These are phyloP conservation scores for Dolichopus griseipennis DNA, from an alignment of 2,888 invertebrate species.

Conservation along the genomic window DNA sequence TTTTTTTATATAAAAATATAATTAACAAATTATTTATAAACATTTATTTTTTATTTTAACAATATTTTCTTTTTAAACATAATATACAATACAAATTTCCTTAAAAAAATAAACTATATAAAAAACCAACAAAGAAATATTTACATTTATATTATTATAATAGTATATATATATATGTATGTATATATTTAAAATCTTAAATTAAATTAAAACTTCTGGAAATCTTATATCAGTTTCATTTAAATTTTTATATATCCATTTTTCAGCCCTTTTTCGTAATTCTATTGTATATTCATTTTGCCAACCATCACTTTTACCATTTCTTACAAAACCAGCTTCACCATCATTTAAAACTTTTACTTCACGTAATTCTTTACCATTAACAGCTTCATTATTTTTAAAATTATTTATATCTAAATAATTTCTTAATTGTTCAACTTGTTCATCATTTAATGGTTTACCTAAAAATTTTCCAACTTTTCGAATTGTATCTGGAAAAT, in stretches of 20 bases:
- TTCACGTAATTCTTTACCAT: conserved; percentile 55
- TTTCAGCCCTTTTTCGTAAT: conserved; percentile 55
- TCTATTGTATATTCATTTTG: conserved; percentile 60
- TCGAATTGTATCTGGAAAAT: conserved; percentile 50
- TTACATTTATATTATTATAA: no score
- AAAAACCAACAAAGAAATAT: no score
- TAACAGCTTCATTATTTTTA: conserved; percentile 70
- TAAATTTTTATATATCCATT: conserved; percentile 60
- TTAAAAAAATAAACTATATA: no score
- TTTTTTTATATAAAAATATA: no score
- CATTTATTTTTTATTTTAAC: no score
- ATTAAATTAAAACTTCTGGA: conserved; percentile 34
- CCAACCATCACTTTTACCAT: conserved; percentile 61
- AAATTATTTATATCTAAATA: conserved; percentile 77
- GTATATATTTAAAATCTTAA: conserved; percentile 5
- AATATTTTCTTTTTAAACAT: no score
- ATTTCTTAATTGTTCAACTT: conserved; percentile 53
- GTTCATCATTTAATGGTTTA: conserved; percentile 49
- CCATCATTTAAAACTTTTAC: conserved; percentile 52
- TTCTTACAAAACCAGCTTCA: conserved; percentile 55
- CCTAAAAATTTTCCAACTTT: conserved; percentile 55
- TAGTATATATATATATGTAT: no score
- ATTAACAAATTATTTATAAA: no score
- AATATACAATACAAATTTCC: no score
- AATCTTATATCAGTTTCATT: conserved; percentile 52